These are phyloP conservation scores for Chromis chromis DNA, from an alignment of 2,797 vertebrate species.

Conservation along the genomic window DNA sequence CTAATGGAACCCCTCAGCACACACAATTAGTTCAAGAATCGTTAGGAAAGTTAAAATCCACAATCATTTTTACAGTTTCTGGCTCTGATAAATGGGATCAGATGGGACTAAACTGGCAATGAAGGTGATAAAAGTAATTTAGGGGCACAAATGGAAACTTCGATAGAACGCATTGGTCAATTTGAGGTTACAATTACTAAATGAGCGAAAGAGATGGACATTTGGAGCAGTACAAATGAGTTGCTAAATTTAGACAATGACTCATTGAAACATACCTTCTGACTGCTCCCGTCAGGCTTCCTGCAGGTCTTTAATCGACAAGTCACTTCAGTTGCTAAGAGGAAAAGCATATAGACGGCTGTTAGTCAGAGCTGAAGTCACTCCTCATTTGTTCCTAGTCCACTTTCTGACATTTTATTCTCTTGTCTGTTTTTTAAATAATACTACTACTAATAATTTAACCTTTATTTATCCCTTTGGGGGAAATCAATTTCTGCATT, in stretches of 20 bases:
- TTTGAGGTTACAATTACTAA: not conserved
- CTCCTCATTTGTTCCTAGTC: not conserved
- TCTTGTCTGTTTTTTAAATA: too few relatives aligned
- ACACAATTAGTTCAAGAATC: too few relatives aligned
- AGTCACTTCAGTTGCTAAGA: not conserved
- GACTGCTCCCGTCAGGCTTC: not conserved
- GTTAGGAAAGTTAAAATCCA: too few relatives aligned
- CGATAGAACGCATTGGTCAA: not conserved
- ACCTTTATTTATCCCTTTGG: too few relatives aligned
- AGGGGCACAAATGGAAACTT: not conserved
- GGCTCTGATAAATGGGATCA: too few relatives aligned
- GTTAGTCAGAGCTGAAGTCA: not conserved
- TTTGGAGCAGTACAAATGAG: not conserved
- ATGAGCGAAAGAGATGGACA: not conserved
- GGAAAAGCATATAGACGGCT: not conserved
- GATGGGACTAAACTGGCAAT: not conserved
- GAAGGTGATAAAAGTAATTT: not conserved
- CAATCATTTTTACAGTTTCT: too few relatives aligned
- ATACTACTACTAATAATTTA: too few relatives aligned
- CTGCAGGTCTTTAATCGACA: not conserved
- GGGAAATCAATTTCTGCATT: too few relatives aligned
- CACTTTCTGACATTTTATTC: too few relatives aligned
- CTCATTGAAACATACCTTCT: too few relatives aligned
- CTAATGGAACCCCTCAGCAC: too few relatives aligned
- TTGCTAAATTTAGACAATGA: not conserved